A percentile compares a stretch with the other conserved stretches of the same genome.
Conservation (phyloP, 2,888 invertebrate genomes). For the Philonicus albiceps region DNA sequence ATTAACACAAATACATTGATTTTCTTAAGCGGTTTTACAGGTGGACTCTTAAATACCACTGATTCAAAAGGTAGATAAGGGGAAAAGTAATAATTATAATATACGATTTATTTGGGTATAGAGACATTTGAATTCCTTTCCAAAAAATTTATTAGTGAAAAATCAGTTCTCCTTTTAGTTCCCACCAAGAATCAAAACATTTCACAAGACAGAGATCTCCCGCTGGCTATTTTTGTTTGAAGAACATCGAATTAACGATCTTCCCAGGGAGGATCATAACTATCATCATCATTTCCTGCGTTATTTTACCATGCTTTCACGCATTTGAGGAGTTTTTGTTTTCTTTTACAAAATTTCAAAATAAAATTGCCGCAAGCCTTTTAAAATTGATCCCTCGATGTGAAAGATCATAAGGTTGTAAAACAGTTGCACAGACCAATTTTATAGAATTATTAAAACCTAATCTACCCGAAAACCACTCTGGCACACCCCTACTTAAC, state of each 20-base stretch:
- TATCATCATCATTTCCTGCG: slow-evolving; percentile 4
- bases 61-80: not conserved
- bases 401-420: not conserved
- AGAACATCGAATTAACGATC: not conserved
- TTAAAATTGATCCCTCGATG: not conserved
- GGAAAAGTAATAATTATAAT: not conserved
- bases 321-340: not conserved
- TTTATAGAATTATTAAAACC: not conserved
- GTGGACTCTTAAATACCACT: not conserved
- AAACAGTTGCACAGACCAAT: not conserved
- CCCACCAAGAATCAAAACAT: not conserved
- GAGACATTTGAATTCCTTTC: not conserved
- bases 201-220: slow-evolving; percentile 2
- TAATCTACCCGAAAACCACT: not conserved
- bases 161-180: not conserved
- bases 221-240: not conserved
- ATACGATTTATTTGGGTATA: not conserved
- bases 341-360: not conserved
- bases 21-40: not conserved
- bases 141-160: not conserved
- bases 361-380: not conserved
- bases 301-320: not conserved
- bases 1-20: not conserved
- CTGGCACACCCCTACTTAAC: not conserved
- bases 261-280: not conserved